Conservation (phyloP, 2,888 invertebrate species). For the Sarcophaga variegata region DNA sequence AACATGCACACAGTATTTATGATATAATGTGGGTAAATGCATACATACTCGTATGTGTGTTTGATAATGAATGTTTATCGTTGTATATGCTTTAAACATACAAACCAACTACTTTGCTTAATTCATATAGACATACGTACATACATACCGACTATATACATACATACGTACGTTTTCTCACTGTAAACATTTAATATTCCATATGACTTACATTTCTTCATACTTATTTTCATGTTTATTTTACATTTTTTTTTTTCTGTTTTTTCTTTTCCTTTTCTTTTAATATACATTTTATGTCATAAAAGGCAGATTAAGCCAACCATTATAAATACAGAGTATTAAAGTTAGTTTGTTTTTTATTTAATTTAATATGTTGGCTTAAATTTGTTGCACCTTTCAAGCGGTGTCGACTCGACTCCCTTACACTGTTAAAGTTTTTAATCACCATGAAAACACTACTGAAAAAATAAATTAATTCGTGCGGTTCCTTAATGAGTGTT, state of each 20-base stretch:
- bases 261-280: not conserved
- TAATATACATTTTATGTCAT: slow-evolving; percentile 33
- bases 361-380: slow-evolving; percentile 18
- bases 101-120: slow-evolving; percentile 5
- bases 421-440: too few species aligned
- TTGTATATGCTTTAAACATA: slow-evolving; percentile 5
- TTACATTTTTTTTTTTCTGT: not conserved
- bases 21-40: not conserved
- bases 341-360: slow-evolving; percentile 16
- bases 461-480: too few species aligned
- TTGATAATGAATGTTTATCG: not conserved
- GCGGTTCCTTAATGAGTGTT: too few species aligned
- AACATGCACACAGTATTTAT: not conserved
- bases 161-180: too few species aligned
- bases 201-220: not conserved
- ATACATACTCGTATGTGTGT: not conserved
- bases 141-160: too few species aligned
- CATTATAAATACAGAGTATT: slow-evolving; percentile 21
- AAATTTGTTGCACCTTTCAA: not conserved
- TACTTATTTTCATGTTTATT: not conserved
- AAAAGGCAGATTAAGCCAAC: slow-evolving; percentile 46
- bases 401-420: too few species aligned
- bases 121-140: too few species aligned
- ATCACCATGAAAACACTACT: too few species aligned
- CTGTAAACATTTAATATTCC: too few species aligned